phyloP scores from a whole-genome alignment of 2,113 vertebrate genomes.

The Rousettus leschenaultii region DNA sequence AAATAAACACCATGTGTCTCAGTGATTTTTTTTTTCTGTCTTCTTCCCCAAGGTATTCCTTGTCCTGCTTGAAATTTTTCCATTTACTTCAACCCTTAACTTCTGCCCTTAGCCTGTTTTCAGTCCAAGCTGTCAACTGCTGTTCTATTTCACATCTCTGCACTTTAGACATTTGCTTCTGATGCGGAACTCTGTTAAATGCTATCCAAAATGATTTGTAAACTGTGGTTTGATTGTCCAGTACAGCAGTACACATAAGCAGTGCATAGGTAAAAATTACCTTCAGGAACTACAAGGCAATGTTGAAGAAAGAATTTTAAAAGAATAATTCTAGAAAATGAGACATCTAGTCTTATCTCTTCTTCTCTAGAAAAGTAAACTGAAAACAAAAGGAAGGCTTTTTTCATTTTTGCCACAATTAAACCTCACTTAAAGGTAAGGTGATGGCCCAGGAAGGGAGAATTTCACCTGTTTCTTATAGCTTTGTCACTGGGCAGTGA shows the following conservation, averaged over 20 bases:
- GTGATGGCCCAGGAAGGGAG: neutral
- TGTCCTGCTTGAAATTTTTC: conserved; percentile 52
- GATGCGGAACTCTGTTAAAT: conserved; percentile 67
- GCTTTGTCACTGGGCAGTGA: neutral
- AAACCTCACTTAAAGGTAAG: neutral
- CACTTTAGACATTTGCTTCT: conserved; percentile 66
- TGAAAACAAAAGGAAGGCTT: neutral
- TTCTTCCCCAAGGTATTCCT: conserved; percentile 60
- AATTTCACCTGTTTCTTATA: neutral
- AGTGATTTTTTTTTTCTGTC: neutral
- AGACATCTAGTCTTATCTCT: neutral
- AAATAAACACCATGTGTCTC: conserved; percentile 32
- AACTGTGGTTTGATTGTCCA: conserved; percentile 35
- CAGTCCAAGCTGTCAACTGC: conserved; percentile 66
- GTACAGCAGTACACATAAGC: neutral
- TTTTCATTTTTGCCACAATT: neutral
- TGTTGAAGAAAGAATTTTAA: neutral
- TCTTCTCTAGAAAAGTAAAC: neutral
- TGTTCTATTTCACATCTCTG: conserved; percentile 65
- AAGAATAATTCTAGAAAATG: neutral
- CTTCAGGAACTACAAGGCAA: neutral
- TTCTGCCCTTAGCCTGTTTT: conserved; percentile 69
- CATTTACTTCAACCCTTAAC: conserved; percentile 72
- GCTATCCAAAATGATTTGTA: conserved; percentile 66
- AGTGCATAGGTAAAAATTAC: conserved; percentile 13